Evolutionary conservation across 1,140 invertebrate species (phyloP).

Genomic region (Leptopilina clavipes): DNA sequence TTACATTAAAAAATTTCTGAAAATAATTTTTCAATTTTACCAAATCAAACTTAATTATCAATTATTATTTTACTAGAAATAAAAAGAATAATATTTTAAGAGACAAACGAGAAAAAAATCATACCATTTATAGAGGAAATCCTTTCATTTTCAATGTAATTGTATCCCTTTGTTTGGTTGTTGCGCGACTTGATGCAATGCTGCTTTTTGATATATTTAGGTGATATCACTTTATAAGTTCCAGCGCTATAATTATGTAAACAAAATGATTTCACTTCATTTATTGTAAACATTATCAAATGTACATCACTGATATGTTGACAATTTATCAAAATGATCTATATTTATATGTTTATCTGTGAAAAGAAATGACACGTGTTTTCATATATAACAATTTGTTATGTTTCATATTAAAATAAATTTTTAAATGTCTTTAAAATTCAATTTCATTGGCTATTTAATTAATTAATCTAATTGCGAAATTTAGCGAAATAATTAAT

Average conservation of each 20-base stretch:
- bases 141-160: neutral
- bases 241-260: slow-evolving; percentile 1
- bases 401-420: too few relatives aligned
- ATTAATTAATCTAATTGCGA: too few relatives aligned
- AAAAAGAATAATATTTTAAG: neutral
- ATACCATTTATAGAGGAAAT: neutral
- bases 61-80: neutral
- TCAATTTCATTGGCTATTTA: too few relatives aligned
- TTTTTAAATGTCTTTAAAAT: too few relatives aligned
- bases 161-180: neutral
- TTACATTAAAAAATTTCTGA: neutral
- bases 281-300: too few relatives aligned
- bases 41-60: neutral
- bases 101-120: too few relatives aligned
- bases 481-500: too few relatives aligned
- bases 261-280: neutral
- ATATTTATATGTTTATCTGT: too few relatives aligned
- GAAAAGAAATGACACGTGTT: too few relatives aligned
- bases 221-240: slow-evolving; percentile 8
- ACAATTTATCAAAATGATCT: too few relatives aligned
- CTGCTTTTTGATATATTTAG: neutral
- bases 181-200: slow-evolving; percentile 8
- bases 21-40: neutral
- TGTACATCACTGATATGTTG: too few relatives aligned
- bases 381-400: too few relatives aligned